Conservation (phyloP, 2,797 vertebrate species). For the Tenualosa ilisha region DNA sequence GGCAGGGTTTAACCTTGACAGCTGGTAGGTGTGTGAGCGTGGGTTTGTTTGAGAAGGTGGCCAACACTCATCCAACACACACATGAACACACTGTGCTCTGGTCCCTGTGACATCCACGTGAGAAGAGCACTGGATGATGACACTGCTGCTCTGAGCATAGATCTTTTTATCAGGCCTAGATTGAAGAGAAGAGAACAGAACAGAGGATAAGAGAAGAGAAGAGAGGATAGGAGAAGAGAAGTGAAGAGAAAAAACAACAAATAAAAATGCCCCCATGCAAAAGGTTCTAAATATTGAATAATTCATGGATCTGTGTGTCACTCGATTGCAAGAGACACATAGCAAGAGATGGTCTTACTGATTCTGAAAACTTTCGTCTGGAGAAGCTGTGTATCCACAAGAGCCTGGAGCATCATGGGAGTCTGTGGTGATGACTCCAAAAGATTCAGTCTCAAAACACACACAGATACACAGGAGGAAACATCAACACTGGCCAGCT, state of each 20-base stretch:
- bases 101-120: conserved; percentile 59
- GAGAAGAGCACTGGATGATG: conserved; percentile 71
- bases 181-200: background rate
- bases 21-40: conserved; percentile 57
- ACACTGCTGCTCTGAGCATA: conserved; percentile 61
- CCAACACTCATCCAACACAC: conserved; percentile 60
- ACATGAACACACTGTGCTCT: conserved; percentile 64
- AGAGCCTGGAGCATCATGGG: conserved; percentile 31
- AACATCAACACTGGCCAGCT: conserved; percentile 40
- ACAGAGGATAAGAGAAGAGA: background rate
- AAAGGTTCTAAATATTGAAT: background rate
- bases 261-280: background rate
- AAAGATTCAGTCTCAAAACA: conserved; percentile 32
- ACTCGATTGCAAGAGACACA: background rate
- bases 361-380: conserved; percentile 35
- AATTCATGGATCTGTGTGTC: background rate
- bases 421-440: background rate
- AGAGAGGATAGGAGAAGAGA: background rate
- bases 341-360: conserved; percentile 34
- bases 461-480: conserved; percentile 41
- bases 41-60: conserved; percentile 51
- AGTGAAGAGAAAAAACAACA: background rate
- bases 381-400: conserved; percentile 45
- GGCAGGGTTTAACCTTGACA: conserved; percentile 74
- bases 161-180: conserved; percentile 46